Base-by-base conservation (phyloP, 2,113 vertebrate species). In the Picathartes gymnocephalus region DNA sequence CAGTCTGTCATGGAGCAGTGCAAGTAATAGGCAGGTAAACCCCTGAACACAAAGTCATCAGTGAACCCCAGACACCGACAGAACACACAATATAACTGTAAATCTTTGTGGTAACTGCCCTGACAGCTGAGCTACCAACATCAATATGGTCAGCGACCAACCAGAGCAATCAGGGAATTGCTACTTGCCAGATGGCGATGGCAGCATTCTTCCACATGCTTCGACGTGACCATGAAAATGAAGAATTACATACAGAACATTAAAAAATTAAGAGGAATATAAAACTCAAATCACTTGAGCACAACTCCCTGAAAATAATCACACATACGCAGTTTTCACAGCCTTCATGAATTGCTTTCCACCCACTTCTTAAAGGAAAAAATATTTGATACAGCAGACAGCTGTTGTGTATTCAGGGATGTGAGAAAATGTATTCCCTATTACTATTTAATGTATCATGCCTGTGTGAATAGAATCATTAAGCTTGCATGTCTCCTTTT, bases 401-500 rank as follows among this genome's bases (percentile, higher is more conserved):
- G 94, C 94, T 96, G 95, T 74, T 95, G 80, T 83, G 90, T 80
- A 53, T 95, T 93, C 86, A 86, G 88, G 81, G 93, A 94, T 92
- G 90, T 68, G 76, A 96, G 94, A 92, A 96, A 97, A 97, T 68
- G 71, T 68, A 96, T 95, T 96, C 90, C 0, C 0, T 93, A 88
- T 95, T 95, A 96, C 80, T 96, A 95, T 94, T 96, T 94, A 94
- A 97, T 93, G 92, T 92, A 88, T 83, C 69, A 20, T 83, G 90
- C 90, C 94, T 81, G 60, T 74, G 80, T 92, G 93, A 81, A 86
- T 86, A 94, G 81, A 94, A 86, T 88, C 87, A 92, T 88, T 96
- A 86, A 60, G 90, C 25, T 78, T 81, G 82, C 61, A 74, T 56
- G 25, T 53, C 81, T 92, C 60, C 64, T 92, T 88, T 80, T 80